Evolutionary conservation across 2,888 invertebrate genomes (phyloP).

Genomic region (Drosophila robusta): DNA sequence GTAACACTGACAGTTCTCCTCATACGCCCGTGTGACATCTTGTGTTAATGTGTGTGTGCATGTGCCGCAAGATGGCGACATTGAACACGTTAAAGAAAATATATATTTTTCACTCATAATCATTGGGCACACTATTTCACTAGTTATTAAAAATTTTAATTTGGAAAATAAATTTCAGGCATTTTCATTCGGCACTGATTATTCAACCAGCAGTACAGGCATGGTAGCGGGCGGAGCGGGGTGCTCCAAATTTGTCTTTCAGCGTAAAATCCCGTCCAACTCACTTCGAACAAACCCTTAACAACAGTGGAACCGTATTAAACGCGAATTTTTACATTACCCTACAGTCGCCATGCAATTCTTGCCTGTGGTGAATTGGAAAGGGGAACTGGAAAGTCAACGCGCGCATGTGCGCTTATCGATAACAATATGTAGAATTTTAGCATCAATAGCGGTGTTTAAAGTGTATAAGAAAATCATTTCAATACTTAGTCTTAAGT

Average conservation of each 20-base stretch:
- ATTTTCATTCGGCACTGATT: constrained; percentile 62
- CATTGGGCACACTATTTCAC: constrained; percentile 51
- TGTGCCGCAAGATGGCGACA: constrained; percentile 75
- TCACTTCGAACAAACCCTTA: constrained; percentile 85
- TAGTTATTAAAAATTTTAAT: constrained; percentile 21
- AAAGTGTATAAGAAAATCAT: not conserved
- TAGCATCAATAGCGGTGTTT: not conserved
- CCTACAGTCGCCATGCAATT: constrained; percentile 64
- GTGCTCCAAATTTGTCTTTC: constrained; percentile 51
- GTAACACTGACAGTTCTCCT: constrained; percentile 53
- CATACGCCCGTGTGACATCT: constrained; percentile 53
- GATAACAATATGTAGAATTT: constrained; percentile 27
- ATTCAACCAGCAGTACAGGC: constrained; percentile 68
- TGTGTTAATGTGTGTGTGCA: constrained; percentile 39
- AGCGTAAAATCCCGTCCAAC: constrained; percentile 64
- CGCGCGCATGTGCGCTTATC: constrained; percentile 48
- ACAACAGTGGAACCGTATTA: constrained; percentile 83
- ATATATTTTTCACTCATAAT: constrained; percentile 41
- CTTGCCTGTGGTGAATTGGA: constrained; percentile 62
- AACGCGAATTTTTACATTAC: constrained; percentile 70
- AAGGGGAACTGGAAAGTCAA: constrained; percentile 24
- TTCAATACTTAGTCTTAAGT: too few relatives aligned
- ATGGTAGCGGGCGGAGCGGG: constrained; percentile 18
- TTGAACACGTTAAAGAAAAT: constrained; percentile 62
- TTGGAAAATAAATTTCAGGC: constrained; percentile 24